Evolutionary conservation across 2,113 vertebrate species (phyloP).

Genomic region (Oncorhynchus mykiss): DNA sequence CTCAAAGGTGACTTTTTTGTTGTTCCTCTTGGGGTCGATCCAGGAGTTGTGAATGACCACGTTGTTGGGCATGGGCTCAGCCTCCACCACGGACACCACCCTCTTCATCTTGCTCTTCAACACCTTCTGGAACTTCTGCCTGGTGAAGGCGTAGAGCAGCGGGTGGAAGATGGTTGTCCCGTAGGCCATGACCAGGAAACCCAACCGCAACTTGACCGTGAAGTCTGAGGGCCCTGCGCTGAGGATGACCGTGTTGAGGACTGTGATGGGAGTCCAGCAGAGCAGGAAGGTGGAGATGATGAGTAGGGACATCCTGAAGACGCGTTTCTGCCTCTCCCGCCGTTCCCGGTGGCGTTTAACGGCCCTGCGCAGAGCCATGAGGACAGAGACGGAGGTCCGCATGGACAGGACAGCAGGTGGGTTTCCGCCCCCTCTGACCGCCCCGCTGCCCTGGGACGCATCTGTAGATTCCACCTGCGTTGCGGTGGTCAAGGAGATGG

Average conservation of each 20-base stretch:
- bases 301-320: conserved; percentile 92
- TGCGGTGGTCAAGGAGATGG: conserved; percentile 78
- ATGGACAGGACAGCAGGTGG: conserved; percentile 81
- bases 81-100: conserved; percentile 92
- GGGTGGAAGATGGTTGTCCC: conserved; percentile 97
- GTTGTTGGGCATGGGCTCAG: conserved; percentile 88
- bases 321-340: conserved; percentile 88
- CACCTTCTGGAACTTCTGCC: conserved; percentile 97
- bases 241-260: conserved; percentile 92
- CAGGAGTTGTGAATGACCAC: conserved; percentile 93
- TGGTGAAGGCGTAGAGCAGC: conserved; percentile 92
- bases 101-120: conserved; percentile 96
- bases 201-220: conserved; percentile 86
- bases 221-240: conserved; percentile 89
- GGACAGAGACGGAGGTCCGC: conserved; percentile 91
- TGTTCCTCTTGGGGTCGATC: conserved; percentile 91
- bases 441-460: conserved; percentile 80
- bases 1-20: conserved; percentile 84
- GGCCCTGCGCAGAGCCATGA: conserved; percentile 90
- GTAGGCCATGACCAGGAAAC: conserved; percentile 95
- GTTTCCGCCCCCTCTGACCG: conserved; percentile 71
- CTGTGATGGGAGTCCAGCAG: conserved; percentile 96
- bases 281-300: conserved; percentile 96
- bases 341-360: conserved; percentile 91
- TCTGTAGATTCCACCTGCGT: conserved; percentile 84